Evolutionary conservation across 2,113 vertebrate genomes (phyloP).

Genomic region (Jaculus jaculus): DNA sequence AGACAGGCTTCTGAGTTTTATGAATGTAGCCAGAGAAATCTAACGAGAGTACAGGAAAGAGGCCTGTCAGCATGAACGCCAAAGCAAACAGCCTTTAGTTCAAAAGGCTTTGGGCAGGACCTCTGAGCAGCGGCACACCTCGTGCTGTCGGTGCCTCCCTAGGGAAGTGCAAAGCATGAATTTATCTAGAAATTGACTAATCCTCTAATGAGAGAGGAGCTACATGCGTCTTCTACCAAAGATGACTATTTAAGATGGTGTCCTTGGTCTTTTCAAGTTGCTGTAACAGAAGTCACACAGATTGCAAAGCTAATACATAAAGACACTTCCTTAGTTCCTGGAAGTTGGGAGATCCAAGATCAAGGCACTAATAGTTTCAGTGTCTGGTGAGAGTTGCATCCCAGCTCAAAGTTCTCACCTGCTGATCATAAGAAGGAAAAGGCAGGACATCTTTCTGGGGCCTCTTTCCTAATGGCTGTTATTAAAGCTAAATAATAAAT

Average conservation of each 20-base stretch:
- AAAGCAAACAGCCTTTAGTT: conserved; percentile 65
- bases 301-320: not conserved
- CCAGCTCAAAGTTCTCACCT: not conserved
- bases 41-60: conserved; percentile 61
- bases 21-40: conserved; percentile 62
- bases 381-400: not conserved
- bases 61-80: conserved; percentile 45
- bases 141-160: not conserved
- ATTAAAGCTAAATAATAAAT: not conserved
- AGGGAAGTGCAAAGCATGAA: not conserved
- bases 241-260: not conserved
- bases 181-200: not conserved
- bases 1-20: conserved; percentile 44
- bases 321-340: not conserved
- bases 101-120: not conserved
- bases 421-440: not conserved
- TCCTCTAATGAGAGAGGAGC: not conserved
- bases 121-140: not conserved
- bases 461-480: not conserved
- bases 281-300: not conserved
- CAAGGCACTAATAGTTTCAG: not conserved
- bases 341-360: not conserved
- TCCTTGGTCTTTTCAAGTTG: not conserved
- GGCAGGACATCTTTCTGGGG: not conserved
- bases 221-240: not conserved